Base-by-base conservation (phyloP, 37 sponge, comb jelly and placozoan genomes). In the Axinella damicornis region DNA sequence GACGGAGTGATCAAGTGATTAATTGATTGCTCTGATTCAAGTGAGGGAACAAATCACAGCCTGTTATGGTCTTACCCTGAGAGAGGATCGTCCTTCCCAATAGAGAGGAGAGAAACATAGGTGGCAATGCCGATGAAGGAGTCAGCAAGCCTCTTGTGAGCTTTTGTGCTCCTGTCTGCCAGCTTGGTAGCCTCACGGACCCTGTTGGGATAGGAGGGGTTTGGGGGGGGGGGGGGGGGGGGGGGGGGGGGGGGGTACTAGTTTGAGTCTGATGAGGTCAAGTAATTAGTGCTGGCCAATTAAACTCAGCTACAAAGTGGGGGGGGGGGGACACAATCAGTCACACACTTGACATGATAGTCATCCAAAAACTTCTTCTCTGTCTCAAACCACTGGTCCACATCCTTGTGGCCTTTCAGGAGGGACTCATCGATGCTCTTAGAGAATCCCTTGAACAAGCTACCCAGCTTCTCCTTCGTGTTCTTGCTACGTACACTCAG, bases 401-500 rank as follows among this genome's bases (percentile, higher is more conserved):
- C 90, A 81, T 97, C 95, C 80, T 98, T 98, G 40, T 90, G 91
- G 53, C 87, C 88, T 53, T 84, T 80, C 32, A 92, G 82, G 12
- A 92, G 40, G 20, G 78, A 88, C 65, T 96, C 99, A 83, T 98
- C 99, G 63, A 96, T 74, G 30, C 77, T 88, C 91, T 98, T 98
- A 25, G 95, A 88, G 70, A 98, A 78, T 39, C 90, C 90, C 70
- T 98, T 98, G 53, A 88, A 92, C 65, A 98, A 63, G 11, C 88
- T 77, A 37, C 97, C 97, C 14, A 98, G 66, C 34, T 76, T 89
- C 57, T 98, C 99, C 16, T 85, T 74, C 28, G 95, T 92, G 92
- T 96, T 98, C 83, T 98, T 98, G 24, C 67, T 80, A 22, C 96
- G 77, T 0, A 96, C 93, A 54, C 84, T 87, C 76, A 98, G 69